These are phyloP conservation scores for Rhagium mordax DNA, from an alignment of 2,888 invertebrate species.

Conservation along the genomic window DNA sequence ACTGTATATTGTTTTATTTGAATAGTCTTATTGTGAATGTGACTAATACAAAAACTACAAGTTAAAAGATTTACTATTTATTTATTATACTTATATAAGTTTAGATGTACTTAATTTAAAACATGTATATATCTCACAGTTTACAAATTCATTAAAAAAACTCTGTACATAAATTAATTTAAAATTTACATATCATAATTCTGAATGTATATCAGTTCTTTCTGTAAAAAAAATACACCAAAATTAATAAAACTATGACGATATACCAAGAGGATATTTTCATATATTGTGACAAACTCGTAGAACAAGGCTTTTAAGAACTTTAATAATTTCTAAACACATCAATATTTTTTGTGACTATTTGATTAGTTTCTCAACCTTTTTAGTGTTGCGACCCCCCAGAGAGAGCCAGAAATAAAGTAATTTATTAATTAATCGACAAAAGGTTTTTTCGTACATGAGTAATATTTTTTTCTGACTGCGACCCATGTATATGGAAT, in stretches of 20 bases:
- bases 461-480: too few relatives aligned
- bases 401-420: too few relatives aligned
- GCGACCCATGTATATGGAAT: too few relatives aligned
- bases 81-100: conserved; percentile 29
- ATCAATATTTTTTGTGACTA: too few relatives aligned
- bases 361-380: too few relatives aligned
- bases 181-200: conserved; percentile 59
- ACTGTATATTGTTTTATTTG: too few relatives aligned
- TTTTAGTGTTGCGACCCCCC: too few relatives aligned
- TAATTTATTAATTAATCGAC: too few relatives aligned
- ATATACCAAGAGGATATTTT: background rate
- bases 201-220: conserved; percentile 66
- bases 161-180: conserved; percentile 56
- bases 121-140: conserved; percentile 47
- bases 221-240: conserved; percentile 61
- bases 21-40: background rate
- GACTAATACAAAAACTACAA: conserved; percentile 1
- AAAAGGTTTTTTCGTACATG: too few relatives aligned
- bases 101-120: conserved; percentile 28
- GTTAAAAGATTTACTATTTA: conserved; percentile 43
- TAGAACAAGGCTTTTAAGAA: too few relatives aligned
- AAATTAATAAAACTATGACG: conserved; percentile 26
- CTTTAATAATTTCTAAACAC: too few relatives aligned
- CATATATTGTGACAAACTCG: background rate
- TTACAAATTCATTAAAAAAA: conserved; percentile 50